Conservation (phyloP, 2,888 invertebrate species). For the Drosophila seclusa region DNA sequence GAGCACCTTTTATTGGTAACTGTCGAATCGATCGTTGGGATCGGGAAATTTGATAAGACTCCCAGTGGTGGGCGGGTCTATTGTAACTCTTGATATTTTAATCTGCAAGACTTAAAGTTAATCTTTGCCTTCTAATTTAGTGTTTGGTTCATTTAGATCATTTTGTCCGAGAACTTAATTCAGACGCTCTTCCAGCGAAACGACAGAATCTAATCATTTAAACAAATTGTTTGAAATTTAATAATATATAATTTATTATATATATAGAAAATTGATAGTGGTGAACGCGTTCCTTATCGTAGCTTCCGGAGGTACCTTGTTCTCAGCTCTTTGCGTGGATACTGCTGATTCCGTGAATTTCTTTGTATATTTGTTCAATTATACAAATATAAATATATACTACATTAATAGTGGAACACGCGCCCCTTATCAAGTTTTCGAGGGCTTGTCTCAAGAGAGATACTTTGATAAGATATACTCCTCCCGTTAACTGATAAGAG, state of each 20-base stretch:
- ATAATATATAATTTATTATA: not conserved
- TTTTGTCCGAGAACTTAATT: not conserved
- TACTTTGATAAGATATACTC: conserved; percentile 38
- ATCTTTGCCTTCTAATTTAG: conserved; percentile 16
- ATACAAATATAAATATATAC: not conserved
- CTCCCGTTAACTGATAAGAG: not conserved
- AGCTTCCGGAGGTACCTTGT: conserved; percentile 73
- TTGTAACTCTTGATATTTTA: conserved; percentile 22
- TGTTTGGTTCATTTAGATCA: not conserved
- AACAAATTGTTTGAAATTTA: not conserved
- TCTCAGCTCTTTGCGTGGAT: conserved; percentile 66
- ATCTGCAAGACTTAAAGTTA: conserved; percentile 42
- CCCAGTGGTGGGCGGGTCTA: conserved; percentile 15
- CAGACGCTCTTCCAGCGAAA: not conserved
- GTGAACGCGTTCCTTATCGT: not conserved
- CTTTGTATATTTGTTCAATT: conserved; percentile 3
- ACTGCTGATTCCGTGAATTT: conserved; percentile 46
- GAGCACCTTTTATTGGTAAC: conserved; percentile 23
- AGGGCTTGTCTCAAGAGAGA: conserved; percentile 31
- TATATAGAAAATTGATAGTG: not conserved
- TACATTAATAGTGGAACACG: not conserved
- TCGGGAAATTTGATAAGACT: not conserved
- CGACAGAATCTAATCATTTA: not conserved
- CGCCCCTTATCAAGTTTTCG: conserved; percentile 3
- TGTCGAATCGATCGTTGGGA: not conserved